Evolutionary conservation across 2,113 vertebrate species (phyloP).

Genomic region (Eclectus roratus): DNA sequence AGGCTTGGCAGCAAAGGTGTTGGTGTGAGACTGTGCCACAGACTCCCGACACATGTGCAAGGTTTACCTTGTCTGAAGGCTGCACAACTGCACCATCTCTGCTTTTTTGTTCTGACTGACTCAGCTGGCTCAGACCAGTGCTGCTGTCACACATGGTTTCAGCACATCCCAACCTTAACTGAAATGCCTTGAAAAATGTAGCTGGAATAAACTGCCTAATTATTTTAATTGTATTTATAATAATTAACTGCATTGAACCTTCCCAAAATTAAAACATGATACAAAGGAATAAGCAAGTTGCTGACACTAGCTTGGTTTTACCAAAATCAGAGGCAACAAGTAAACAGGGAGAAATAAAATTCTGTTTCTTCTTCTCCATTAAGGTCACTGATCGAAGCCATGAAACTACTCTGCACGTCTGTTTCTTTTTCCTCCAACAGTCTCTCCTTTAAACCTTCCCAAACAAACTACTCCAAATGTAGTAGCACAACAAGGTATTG

Average conservation of each 20-base stretch:
- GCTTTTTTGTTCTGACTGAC: background rate
- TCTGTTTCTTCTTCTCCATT: too few relatives aligned
- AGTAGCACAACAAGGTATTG: background rate
- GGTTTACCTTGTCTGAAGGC: background rate
- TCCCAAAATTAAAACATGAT: background rate
- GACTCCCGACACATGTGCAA: too few relatives aligned
- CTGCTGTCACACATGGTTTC: background rate
- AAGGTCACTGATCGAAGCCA: background rate
- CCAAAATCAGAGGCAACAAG: background rate
- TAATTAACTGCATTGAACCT: background rate
- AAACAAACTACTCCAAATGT: background rate
- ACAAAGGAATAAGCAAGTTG: background rate
- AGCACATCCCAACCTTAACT: background rate
- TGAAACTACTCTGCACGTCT: background rate
- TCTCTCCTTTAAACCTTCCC: background rate
- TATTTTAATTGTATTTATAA: background rate
- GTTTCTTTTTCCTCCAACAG: background rate
- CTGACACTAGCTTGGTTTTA: background rate
- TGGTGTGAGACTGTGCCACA: background rate
- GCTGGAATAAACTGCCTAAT: background rate
- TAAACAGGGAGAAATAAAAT: background rate
- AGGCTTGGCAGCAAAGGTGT: background rate
- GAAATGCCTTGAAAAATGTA: background rate
- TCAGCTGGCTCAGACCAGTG: background rate
- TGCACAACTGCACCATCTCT: background rate